A percentile compares a stretch with the other conserved stretches of the same genome.
These are phyloP conservation scores for Neotoxoptera formosana DNA, from an alignment of 1,140 invertebrate species.

Conservation along the genomic window DNA sequence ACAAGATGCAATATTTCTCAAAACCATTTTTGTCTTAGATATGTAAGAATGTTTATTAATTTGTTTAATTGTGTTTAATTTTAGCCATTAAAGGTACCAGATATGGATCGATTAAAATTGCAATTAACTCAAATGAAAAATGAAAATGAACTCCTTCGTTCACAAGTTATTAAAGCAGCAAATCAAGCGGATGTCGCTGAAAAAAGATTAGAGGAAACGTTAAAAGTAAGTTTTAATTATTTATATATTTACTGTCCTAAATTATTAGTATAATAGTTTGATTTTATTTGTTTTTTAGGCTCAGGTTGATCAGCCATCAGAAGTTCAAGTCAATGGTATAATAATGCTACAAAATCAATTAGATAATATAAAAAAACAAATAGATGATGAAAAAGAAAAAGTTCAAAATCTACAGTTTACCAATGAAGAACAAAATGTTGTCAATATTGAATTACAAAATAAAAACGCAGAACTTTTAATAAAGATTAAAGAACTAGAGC, in stretches of 20 bases:
- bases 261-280: not conserved
- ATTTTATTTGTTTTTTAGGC: slow-evolving; percentile 13
- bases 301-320: not conserved
- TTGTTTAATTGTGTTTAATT: not conserved
- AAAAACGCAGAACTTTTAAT: slow-evolving; percentile 47
- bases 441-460: slow-evolving; percentile 47
- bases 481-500: slow-evolving; percentile 43
- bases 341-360: slow-evolving; percentile 6
- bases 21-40: not conserved
- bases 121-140: slow-evolving; percentile 49
- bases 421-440: slow-evolving; percentile 52
- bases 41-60: not conserved
- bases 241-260: not conserved
- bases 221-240: slow-evolving; percentile 26
- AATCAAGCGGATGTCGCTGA: slow-evolving; percentile 49
- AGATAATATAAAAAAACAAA: slow-evolving; percentile 32
- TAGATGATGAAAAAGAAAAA: slow-evolving; percentile 52
- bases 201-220: slow-evolving; percentile 36
- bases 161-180: slow-evolving; percentile 50
- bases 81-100: slow-evolving; percentile 1
- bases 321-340: slow-evolving; percentile 8
- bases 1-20: not conserved
- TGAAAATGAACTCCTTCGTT: slow-evolving; percentile 44
- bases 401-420: slow-evolving; percentile 48
- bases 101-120: slow-evolving; percentile 28